Conservation (phyloP, 2,113 vertebrate species). For the Macquaria ambigua region DNA sequence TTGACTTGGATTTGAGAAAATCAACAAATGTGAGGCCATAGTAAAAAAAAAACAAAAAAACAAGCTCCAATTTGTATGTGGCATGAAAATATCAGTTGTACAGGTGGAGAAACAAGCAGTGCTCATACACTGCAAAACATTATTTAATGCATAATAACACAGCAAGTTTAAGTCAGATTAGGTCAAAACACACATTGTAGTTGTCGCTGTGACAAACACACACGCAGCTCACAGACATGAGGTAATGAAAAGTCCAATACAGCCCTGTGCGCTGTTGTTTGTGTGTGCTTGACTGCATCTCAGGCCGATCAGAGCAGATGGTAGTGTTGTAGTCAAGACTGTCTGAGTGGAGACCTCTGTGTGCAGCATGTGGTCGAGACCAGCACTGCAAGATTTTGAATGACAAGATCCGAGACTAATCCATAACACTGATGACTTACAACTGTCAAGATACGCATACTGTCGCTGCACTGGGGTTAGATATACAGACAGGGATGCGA, state of each 20-base stretch:
- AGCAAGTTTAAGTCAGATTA: neutral
- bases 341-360: slow-evolving; percentile 28
- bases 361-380: slow-evolving; percentile 17
- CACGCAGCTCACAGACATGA: slow-evolving; percentile 2
- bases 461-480: neutral
- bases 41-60: slow-evolving; percentile 2
- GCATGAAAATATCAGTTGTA: slow-evolving; percentile 23
- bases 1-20: slow-evolving; percentile 64
- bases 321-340: slow-evolving; percentile 35
- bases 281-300: slow-evolving; percentile 36
- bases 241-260: slow-evolving; percentile 9
- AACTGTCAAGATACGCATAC: neutral
- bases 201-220: neutral
- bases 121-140: neutral
- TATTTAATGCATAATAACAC: slow-evolving; percentile 12
- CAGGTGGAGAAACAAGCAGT: neutral
- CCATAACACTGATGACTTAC: neutral
- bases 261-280: slow-evolving; percentile 1
- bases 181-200: slow-evolving; percentile 8
- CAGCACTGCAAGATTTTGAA: slow-evolving; percentile 1
- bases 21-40: slow-evolving; percentile 50
- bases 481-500: neutral
- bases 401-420: slow-evolving; percentile 17
- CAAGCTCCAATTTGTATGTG: slow-evolving; percentile 6
- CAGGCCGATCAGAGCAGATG: slow-evolving; percentile 50